Percentiles rank a stretch among this genome's conserved stretches.
Evolutionary conservation across 2,888 invertebrate species (phyloP).

Genomic region (Nomada lathburiana): DNA sequence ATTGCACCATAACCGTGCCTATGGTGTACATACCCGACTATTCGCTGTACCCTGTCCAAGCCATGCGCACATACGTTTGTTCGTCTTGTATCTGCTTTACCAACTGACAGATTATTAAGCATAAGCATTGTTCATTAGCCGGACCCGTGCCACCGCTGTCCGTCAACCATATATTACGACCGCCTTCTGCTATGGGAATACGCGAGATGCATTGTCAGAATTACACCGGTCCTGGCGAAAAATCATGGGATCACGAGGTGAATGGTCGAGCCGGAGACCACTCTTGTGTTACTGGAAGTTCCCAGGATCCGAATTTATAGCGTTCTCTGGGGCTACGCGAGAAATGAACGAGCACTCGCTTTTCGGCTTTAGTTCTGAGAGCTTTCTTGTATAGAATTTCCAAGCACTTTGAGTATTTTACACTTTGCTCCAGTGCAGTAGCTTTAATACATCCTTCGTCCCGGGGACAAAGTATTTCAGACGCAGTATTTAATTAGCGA

Average conservation of each 20-base stretch:
- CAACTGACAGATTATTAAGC: slow-evolving; percentile 64
- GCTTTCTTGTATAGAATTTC: too few species aligned
- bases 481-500: too few species aligned
- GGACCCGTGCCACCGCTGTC: slow-evolving; percentile 38
- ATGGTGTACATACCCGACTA: not conserved
- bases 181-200: slow-evolving; percentile 52
- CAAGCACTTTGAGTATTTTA: too few species aligned
- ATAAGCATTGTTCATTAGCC: slow-evolving; percentile 66
- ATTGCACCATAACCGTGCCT: slow-evolving; percentile 28
- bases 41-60: not conserved
- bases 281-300: slow-evolving; percentile 26
- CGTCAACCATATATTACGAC: slow-evolving; percentile 59
- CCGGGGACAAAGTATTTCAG: too few species aligned
- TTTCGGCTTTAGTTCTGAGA: not conserved
- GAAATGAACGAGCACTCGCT: not conserved
- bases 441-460: too few species aligned
- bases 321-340: not conserved
- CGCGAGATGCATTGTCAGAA: slow-evolving; percentile 52
- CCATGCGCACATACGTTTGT: not conserved
- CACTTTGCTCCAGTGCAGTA: too few species aligned
- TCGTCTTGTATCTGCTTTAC: slow-evolving; percentile 51
- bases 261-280: slow-evolving; percentile 27
- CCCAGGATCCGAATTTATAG: slow-evolving; percentile 26
- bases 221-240: slow-evolving; percentile 46
- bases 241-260: slow-evolving; percentile 47